Conservation (phyloP, 1,140 invertebrate species). For the Drosophila paulistorum region DNA sequence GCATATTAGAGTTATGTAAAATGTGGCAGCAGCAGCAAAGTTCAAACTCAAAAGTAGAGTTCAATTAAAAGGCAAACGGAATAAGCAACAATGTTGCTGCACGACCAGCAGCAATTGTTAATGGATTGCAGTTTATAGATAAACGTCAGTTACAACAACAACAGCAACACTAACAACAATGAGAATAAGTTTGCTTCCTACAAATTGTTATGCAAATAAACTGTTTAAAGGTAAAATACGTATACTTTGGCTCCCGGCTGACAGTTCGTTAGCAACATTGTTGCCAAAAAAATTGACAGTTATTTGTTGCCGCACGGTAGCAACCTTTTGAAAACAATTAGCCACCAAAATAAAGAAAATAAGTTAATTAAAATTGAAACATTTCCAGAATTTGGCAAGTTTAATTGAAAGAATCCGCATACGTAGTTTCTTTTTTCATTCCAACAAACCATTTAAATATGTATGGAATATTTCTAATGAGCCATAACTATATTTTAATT, state of each 20-base stretch:
- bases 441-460: background rate
- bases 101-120: slow-evolving; percentile 39
- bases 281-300: slow-evolving; percentile 15
- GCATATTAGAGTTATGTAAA: slow-evolving; percentile 47
- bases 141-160: slow-evolving; percentile 23
- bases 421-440: background rate
- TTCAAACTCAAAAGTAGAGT: slow-evolving; percentile 48
- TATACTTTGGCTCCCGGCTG: slow-evolving; percentile 7
- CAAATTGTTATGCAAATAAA: slow-evolving; percentile 61
- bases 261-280: slow-evolving; percentile 15
- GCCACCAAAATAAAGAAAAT: background rate
- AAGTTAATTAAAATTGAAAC: background rate
- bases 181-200: slow-evolving; percentile 23
- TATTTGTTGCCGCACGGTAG: background rate
- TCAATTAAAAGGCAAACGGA: slow-evolving; percentile 55
- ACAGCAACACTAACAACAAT: slow-evolving; percentile 16
- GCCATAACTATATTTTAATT: slow-evolving; percentile 1
- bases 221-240: slow-evolving; percentile 27
- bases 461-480: background rate
- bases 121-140: slow-evolving; percentile 41
- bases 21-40: slow-evolving; percentile 50
- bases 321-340: background rate
- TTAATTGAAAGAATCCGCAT: too few relatives aligned
- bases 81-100: slow-evolving; percentile 42
- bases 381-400: background rate